These are phyloP conservation scores for Hybognathus amarus DNA, from an alignment of 2,797 vertebrate genomes.

Conservation along the genomic window DNA sequence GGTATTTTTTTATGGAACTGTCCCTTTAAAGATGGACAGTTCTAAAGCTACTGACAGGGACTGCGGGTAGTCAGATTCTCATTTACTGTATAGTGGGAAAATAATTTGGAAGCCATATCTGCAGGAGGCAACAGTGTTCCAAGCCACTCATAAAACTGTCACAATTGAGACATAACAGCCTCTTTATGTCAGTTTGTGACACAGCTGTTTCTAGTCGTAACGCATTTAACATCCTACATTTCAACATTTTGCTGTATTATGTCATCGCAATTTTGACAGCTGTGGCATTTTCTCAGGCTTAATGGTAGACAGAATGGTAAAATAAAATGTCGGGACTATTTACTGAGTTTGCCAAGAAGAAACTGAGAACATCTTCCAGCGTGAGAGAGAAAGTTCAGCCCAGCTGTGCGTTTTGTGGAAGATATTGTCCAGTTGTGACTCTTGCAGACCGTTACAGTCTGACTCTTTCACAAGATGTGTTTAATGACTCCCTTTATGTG, in stretches of 20 bases:
- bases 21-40: background rate
- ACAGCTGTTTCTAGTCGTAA: conserved; percentile 38
- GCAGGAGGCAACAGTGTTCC: conserved; percentile 10
- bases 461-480: conserved; percentile 66
- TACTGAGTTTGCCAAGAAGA: conserved; percentile 23
- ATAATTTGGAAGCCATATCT: conserved; percentile 8
- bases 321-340: background rate
- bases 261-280: conserved; percentile 32
- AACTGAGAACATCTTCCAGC: conserved; percentile 31
- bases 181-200: conserved; percentile 26
- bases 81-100: conserved; percentile 16
- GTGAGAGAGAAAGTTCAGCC: background rate
- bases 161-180: conserved; percentile 28
- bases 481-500: conserved; percentile 51
- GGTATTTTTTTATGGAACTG: background rate
- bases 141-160: conserved; percentile 40
- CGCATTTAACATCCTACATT: conserved; percentile 33
- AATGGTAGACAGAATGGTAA: conserved; percentile 9
- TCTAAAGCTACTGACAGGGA: background rate
- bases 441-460: conserved; percentile 23
- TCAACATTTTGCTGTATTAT: conserved; percentile 25
- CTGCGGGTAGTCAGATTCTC: conserved; percentile 16
- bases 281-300: conserved; percentile 29
- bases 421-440: conserved; percentile 18
- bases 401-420: conserved; percentile 4